Base-by-base conservation (phyloP, 2,888 invertebrate genomes). In the Rotaria sp. region DNA sequence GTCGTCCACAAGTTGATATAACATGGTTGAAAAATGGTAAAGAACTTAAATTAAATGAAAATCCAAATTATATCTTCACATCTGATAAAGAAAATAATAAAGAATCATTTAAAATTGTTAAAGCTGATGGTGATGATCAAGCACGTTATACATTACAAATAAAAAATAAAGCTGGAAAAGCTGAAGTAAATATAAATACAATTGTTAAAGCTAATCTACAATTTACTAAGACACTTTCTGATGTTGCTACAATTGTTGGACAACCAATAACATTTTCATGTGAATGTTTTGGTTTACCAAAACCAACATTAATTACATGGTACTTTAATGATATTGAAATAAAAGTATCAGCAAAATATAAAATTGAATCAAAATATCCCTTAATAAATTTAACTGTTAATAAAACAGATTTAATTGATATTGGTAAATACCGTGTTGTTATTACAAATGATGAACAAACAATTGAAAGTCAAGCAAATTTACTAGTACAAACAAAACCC, bases 271-370 rank as follows among this genome's bases (percentile, higher is more conserved):
- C 48, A 21, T 84, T 84, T 86, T 84, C 38, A 86, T 74, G 38
- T 80, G 80, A 80, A 45, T 80, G 80, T 45, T 80, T 80, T 26
- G 96, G 96, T 85, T 94, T 95, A 90, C 96, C 96, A 84, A 94
- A 94, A 15, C 96, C 96, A 24, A 94, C 94, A 90, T 5, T 13
- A n/a, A 94, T 96, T 38, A 94, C 94, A 84, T 97, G 96, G 96
- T 94, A 85, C 18, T 41, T 30, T 11, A 86, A 86, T 41, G 86
- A 85, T 38, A 52, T 85, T 52, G 86, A 86, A 85, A 1, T 86
- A 18, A 86, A 86, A 45, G 38, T 52, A 15, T 41, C 55, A 30
- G 86, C 57, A 7, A 86, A 86, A 86, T 86, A 84, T 57, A 88
- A 86, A 85, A 84, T 87, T n/a, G 85, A 88, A 86, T 38, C 84